Base-by-base conservation (phyloP, 2,888 invertebrate genomes). In the Drymonia ruficornis region DNA sequence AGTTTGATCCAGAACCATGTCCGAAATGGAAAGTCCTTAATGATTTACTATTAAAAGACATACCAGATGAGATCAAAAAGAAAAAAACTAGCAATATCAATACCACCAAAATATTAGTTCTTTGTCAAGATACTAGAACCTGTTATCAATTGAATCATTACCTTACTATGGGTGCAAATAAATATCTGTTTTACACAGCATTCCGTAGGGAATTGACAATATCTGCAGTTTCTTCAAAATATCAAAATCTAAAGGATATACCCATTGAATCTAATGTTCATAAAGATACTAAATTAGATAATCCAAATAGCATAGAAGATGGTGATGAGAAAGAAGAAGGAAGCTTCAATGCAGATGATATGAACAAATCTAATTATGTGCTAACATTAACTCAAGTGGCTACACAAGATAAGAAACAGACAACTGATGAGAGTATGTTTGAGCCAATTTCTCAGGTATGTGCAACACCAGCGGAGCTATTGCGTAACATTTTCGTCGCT, bases 11-110 rank as follows among this genome's bases (percentile, higher is more conserved):
- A 12, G 98, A 99, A 89, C 93, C 95, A 40, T 96, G 96, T 81
- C 97, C 98, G 7, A 99, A 99, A 88, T 99, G 99, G 99, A 93
- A 95, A 71, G 95, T 95, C 11, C 89, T 99, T 4, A 94, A 93
- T 58, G 98, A 98, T 84, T 94, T 98, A 56, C 85, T 99, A 45
- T 90, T 94, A 63, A 87, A 93, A 7, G 99, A 99, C 93, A 97
- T 99, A 76, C 96, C 96, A 16, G 93, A 93, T 34, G 95, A 97
- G 80, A 95, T 95, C 55, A 94, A 94, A 70, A 91, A 93, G 53
- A 88, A 85, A 3, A 76, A 78, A 56, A 79, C 79, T 36, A 79
- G 76, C 2, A 76, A 71, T 12, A 76, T 88, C 13, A 87, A 91
- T 11, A 88, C 84, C 11, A 94, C 94, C 5, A 96, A 96, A 87